Conservation (phyloP, 2,113 vertebrate genomes). For the Felis chaus region DNA sequence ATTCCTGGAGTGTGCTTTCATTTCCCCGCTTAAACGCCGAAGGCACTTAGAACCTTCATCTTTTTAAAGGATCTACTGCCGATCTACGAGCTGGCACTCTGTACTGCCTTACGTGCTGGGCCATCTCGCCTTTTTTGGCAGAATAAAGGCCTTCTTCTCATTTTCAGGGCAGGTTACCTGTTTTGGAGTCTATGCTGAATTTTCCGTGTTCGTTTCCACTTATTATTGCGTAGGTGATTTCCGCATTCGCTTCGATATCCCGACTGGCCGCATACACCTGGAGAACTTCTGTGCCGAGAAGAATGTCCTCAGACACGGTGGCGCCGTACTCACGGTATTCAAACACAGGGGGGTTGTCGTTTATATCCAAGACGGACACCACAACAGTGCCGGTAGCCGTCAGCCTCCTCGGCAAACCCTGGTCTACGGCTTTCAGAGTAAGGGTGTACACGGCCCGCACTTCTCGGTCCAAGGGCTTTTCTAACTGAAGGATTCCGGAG, state of each 20-base stretch:
- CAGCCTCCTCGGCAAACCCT: conserved; percentile 89
- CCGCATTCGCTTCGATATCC: conserved; percentile 92
- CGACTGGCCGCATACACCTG: conserved; percentile 94
- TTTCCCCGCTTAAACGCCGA: neutral
- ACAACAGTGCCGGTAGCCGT: conserved; percentile 88
- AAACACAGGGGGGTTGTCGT: conserved; percentile 97
- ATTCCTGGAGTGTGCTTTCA: neutral
- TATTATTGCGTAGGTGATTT: conserved; percentile 94
- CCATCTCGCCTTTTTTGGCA: neutral
- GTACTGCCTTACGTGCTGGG: fast-evolving
- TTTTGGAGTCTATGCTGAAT: conserved; percentile 93
- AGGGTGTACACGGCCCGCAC: conserved; percentile 90
- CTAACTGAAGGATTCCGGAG: conserved; percentile 91
- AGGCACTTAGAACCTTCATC: neutral
- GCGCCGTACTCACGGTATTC: conserved; percentile 94
- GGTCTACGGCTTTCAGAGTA: conserved; percentile 90
- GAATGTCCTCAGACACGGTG: conserved; percentile 90
- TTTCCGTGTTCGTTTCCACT: conserved; percentile 95
- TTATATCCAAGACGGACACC: conserved; percentile 96
- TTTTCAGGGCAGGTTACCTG: conserved; percentile 84
- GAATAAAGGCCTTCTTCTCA: neutral
- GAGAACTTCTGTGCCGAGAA: conserved; percentile 91
- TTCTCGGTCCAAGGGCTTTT: conserved; percentile 93
- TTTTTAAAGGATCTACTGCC: neutral
- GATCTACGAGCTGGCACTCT: neutral